A percentile compares a stretch with the other conserved stretches of the same genome.
Evolutionary conservation across 2,797 vertebrate species (phyloP).

Genomic region (Anguilla megastoma): DNA sequence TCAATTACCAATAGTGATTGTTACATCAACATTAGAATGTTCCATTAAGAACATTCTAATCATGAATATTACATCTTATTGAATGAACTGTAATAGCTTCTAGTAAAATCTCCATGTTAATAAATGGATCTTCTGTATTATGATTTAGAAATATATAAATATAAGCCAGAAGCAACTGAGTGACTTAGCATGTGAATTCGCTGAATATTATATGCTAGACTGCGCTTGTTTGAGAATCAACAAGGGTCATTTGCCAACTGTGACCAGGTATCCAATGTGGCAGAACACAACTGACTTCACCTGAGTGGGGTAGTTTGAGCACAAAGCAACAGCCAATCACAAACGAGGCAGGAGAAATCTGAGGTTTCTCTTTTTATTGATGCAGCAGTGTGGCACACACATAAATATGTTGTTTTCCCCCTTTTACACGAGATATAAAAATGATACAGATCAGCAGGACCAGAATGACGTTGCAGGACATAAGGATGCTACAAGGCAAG

Average conservation of each 20-base stretch:
- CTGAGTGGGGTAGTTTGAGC: not conserved
- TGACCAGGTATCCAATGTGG: not conserved
- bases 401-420: not conserved
- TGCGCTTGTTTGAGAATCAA: not conserved
- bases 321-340: not conserved
- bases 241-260: not conserved
- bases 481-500: not conserved
- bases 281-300: not conserved
- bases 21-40: too few species aligned
- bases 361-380: slow-evolving; percentile 11
- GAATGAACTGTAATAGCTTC: too few species aligned
- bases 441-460: slow-evolving; percentile 8
- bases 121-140: too few species aligned
- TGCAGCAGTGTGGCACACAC: slow-evolving; percentile 19
- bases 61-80: too few species aligned
- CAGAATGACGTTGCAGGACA: not conserved
- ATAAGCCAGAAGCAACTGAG: not conserved
- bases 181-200: not conserved
- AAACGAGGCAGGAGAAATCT: not conserved
- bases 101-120: too few species aligned
- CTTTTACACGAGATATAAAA: not conserved
- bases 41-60: too few species aligned
- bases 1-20: too few species aligned
- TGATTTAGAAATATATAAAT: not conserved
- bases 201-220: not conserved